Evolutionary conservation across 2,888 invertebrate species (phyloP).

Genomic region (Alloscopus bannaensis): DNA sequence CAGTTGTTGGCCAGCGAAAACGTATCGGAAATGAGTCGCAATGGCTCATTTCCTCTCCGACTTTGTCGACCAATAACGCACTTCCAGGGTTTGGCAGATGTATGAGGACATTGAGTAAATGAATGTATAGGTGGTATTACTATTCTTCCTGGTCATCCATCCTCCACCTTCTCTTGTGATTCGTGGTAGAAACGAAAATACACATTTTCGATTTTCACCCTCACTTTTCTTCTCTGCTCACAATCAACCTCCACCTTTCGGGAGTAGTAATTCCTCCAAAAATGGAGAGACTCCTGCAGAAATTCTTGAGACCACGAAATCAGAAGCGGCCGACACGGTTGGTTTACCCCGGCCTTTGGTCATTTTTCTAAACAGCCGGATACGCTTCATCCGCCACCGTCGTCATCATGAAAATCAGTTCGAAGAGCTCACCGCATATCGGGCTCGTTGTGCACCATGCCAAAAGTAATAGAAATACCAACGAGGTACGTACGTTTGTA

Average conservation of each 20-base stretch:
- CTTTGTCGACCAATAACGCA: constrained; percentile 21
- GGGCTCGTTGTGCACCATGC: constrained; percentile 23
- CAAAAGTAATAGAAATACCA: constrained; percentile 13
- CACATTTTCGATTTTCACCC: constrained; percentile 31
- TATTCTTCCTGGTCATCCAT: constrained; percentile 54
- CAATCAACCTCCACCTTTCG: constrained; percentile 28
- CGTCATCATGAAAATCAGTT: constrained; percentile 54
- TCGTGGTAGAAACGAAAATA: constrained; percentile 43
- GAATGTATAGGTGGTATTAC: constrained; percentile 11
- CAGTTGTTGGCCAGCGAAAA: constrained; percentile 38
- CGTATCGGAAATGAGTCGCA: constrained; percentile 63
- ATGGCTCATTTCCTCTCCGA: constrained; percentile 67
- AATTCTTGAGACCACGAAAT: constrained; percentile 41
- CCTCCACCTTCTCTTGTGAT: constrained; percentile 52
- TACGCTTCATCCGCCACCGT: constrained; percentile 66
- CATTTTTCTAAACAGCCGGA: constrained; percentile 65
- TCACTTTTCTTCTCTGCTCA: constrained; percentile 18
- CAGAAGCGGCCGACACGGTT: constrained; percentile 53
- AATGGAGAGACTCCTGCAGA: constrained; percentile 9
- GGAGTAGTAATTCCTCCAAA: constrained; percentile 15
- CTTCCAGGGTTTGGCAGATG: constrained; percentile 37
- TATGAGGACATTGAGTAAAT: constrained; percentile 32
- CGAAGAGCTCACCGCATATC: constrained; percentile 7
- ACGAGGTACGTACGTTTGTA: neutral
- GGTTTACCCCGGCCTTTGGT: constrained; percentile 56